These are phyloP conservation scores for Callinectes sapidus DNA, from an alignment of 2,888 invertebrate genomes.

Conservation along the genomic window DNA sequence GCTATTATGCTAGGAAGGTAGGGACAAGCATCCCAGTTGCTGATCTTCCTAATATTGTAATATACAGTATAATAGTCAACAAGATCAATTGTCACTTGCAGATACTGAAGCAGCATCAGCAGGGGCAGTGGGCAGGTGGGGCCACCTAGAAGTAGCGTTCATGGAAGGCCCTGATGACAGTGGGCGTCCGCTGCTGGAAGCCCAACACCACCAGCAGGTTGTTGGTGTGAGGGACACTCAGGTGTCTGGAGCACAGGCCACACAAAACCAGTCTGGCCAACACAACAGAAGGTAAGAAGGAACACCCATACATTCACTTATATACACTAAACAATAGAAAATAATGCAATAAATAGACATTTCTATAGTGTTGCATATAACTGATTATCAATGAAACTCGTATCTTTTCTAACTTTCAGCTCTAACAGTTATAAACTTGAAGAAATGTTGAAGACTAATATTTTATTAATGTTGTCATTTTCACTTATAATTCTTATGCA, in stretches of 20 bases:
- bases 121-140: neutral
- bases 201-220: conserved; percentile 58
- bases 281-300: neutral
- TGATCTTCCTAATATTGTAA: neutral
- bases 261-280: conserved; percentile 59
- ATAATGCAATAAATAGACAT: neutral
- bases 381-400: no score
- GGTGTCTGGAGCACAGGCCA: conserved; percentile 49
- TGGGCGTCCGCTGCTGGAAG: conserved; percentile 62
- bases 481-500: no score
- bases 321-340: neutral
- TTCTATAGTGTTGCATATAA: neutral
- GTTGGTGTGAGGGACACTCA: conserved; percentile 35
- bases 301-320: neutral
- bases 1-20: neutral
- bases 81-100: conserved; percentile 29
- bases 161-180: conserved; percentile 60
- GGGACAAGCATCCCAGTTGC: neutral
- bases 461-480: no score
- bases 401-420: no score
- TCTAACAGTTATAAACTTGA: no score
- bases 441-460: no score
- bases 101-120: conserved; percentile 8
- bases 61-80: conserved; percentile 14
- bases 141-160: conserved; percentile 53